Base-by-base conservation (phyloP, 1,140 invertebrate genomes). In the Oscheius sp. region DNA sequence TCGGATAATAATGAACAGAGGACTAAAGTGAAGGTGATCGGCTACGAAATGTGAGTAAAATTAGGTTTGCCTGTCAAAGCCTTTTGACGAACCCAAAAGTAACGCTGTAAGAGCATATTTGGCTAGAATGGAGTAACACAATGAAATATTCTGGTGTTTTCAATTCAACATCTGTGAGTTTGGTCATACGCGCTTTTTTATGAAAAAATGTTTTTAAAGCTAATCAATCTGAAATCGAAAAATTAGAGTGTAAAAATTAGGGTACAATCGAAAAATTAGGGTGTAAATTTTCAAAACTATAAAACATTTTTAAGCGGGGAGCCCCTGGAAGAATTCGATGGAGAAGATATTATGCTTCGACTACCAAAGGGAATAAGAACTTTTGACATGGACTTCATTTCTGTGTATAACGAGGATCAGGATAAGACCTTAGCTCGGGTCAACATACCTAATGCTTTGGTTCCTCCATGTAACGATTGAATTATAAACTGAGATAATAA, bases 331-430 rank as follows among this genome's bases (percentile, higher is more conserved):
- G 35, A 61, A 15, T 81, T 82, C 58, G 36, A 62, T 18, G 68
- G 74, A 28, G 80, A 81, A 59, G 80, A 81, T 62, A 63, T 81
- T 32, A 68, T 81, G 31, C 45, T 81, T 20, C 74, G 80, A n/a
- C 38, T 79, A 36, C 80, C 80, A 1, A 69, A 61, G 28, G 55
- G 55, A 18, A 83, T 76, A 31, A 69, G 79, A 36, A 81, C 80
- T 13, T 81, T 81, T 65, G 80, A 81, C 61, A 83, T 81, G 45
- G 80, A 80, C 65, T 80, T 81, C 63, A 62, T 79, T 10, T 77
- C 77, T 10, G 69, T 81, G 26, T 81, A 77, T 74, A 81, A 83
- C 46, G 78, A 77, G n/a, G 76, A 79, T 38, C 77, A 77, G 38
- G 62, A 80, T 34, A 80, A 82, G 70, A 71, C 77, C 2, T 81